Evolutionary conservation across 1,140 invertebrate species (phyloP).

Genomic region (Tetramorium alpestre): DNA sequence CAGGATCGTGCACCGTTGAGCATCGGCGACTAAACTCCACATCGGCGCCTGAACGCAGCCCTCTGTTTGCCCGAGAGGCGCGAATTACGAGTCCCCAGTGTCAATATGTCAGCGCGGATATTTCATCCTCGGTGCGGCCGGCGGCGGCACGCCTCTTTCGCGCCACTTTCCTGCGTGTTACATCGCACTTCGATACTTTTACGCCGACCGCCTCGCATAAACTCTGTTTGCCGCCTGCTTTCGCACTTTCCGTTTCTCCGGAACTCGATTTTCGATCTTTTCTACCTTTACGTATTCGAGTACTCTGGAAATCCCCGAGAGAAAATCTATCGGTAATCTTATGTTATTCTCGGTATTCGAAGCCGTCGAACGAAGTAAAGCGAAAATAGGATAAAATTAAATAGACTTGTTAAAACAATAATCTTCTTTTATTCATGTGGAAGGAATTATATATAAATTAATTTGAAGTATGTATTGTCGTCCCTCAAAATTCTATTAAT

Average conservation of each 20-base stretch:
- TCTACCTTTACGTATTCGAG: background rate
- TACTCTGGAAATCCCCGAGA: background rate
- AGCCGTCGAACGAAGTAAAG: background rate
- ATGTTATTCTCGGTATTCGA: background rate
- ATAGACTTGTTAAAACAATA: background rate
- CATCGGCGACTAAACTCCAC: conserved; percentile 23
- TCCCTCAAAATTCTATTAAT: background rate
- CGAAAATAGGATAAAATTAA: background rate
- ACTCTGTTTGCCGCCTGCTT: conserved; percentile 62
- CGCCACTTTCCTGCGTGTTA: conserved; percentile 57
- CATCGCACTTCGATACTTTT: conserved; percentile 65
- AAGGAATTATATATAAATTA: background rate
- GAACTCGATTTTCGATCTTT: conserved; percentile 17
- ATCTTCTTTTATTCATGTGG: background rate
- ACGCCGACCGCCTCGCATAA: conserved; percentile 54
- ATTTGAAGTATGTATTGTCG: background rate
- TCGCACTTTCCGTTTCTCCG: conserved; percentile 41
- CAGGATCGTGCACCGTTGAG: conserved; percentile 48
- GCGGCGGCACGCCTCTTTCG: conserved; percentile 42
- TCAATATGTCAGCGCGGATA: conserved; percentile 79
- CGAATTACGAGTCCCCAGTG: conserved; percentile 81
- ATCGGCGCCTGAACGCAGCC: conserved; percentile 56
- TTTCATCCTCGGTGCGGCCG: conserved; percentile 69
- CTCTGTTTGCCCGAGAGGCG: conserved; percentile 80
- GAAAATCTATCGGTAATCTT: background rate